Evolutionary conservation across 1,140 invertebrate genomes (phyloP).

Genomic region (Schlechtendalia chinensis): DNA sequence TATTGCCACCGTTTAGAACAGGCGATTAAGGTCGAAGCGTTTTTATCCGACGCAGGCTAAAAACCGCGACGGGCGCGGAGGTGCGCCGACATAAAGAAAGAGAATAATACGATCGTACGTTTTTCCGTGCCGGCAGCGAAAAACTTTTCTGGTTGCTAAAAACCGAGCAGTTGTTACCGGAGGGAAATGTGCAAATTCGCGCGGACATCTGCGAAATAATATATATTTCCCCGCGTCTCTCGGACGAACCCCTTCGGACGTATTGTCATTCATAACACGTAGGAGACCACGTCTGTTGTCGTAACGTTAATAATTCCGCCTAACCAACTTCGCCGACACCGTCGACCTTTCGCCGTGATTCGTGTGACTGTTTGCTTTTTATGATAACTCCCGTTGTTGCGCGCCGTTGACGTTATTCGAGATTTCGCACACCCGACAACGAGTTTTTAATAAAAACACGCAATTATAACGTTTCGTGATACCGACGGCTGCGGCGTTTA

Average conservation of each 20-base stretch:
- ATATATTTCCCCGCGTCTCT: not conserved
- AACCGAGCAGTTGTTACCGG: not conserved
- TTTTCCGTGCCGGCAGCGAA: not conserved
- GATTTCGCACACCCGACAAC: not conserved
- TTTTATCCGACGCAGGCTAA: not conserved
- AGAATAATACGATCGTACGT: not conserved
- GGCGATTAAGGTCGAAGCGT: not conserved
- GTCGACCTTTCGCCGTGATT: no score
- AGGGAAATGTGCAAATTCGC: not conserved
- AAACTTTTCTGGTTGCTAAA: not conserved
- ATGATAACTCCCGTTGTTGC: no score
- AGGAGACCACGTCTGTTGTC: not conserved
- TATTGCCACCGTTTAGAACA: not conserved
- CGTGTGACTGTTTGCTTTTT: not conserved
- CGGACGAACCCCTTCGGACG: not conserved
- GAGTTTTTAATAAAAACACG: not conserved
- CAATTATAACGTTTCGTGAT: not conserved
- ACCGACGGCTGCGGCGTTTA: not conserved
- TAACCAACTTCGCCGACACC: no score
- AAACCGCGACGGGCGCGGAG: no score
- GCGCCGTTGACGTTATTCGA: not conserved
- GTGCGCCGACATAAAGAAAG: not conserved
- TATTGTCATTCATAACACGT: not conserved
- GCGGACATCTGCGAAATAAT: not conserved
- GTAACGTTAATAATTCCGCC: not conserved